phyloP scores from a whole-genome alignment of 2,113 vertebrate species.

The Globicephala melas region DNA sequence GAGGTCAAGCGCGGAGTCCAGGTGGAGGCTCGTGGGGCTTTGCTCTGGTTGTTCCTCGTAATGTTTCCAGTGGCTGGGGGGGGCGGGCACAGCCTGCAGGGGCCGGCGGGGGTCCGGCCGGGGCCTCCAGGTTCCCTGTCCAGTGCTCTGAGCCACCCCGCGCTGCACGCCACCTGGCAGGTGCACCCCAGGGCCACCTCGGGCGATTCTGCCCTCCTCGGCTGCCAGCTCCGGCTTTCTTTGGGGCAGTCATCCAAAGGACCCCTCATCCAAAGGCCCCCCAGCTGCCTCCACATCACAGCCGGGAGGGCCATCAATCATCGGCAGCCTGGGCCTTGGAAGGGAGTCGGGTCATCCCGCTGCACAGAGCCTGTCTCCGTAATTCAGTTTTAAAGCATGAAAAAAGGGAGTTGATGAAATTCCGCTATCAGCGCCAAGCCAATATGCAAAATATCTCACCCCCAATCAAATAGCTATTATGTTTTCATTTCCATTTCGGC shows the following conservation, averaged over 20 bases:
- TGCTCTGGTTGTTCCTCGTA: not conserved
- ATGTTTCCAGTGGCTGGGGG: not conserved
- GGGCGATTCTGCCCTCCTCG: not conserved
- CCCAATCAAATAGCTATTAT: slow-evolving; percentile 99
- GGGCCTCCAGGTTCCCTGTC: not conserved
- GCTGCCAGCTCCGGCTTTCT: not conserved
- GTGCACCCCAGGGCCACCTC: not conserved
- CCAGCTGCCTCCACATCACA: not conserved
- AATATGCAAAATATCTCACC: slow-evolving; percentile 99
- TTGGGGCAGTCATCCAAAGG: not conserved
- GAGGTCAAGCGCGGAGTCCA: not conserved
- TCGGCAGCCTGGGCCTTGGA: slow-evolving; percentile 87
- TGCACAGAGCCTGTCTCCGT: slow-evolving; percentile 88
- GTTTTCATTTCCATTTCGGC: slow-evolving; percentile 99
- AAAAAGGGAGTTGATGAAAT: slow-evolving; percentile 99
- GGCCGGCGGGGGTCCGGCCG: rapidly evolving
- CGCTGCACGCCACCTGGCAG: too few relatives aligned
- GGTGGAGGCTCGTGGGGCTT: not conserved
- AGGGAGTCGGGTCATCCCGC: slow-evolving; percentile 80
- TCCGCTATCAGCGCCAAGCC: slow-evolving; percentile 98
- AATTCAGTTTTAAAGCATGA: slow-evolving; percentile 97
- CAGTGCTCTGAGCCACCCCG: not conserved
- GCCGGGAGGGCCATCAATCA: slow-evolving; percentile 85
- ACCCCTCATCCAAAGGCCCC: not conserved
- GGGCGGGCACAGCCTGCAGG: not conserved